Evolutionary conservation across 2,888 invertebrate genomes (phyloP), one percentile per base, ranked within the genome.

Genomic region (Drosophila incognita): DNA sequence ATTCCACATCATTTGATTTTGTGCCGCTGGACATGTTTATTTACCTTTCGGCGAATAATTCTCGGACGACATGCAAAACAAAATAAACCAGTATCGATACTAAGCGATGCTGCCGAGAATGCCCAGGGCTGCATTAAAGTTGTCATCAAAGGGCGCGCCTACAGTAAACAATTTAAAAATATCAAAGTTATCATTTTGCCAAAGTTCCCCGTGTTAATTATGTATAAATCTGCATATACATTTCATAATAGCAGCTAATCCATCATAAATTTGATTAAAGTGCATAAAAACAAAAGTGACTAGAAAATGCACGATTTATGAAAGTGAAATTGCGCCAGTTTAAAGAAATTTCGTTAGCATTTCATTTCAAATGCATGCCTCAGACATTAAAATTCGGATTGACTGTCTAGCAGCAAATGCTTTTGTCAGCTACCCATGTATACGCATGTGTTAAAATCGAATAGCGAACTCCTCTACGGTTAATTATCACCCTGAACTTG

Each of bases 401-500:
- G 58, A 54, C 57, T 27, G 15, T n/a, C 38, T 27, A 38, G 57
- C 36, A 21, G 59, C 49, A 40, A 46, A 57, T 38, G 62, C 54
- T 51, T 61, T 38, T 56, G 70, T 68, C 76, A 69, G 69, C 69
- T 4, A 5, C 21, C 61, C 42, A 57, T 57, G 40, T 38, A 53
- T 75, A 84, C 82, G 82, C 78, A 89, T 87, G 90, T 84, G 81
- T 89, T 77, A 81, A 81, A 80, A 85, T 81, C 82, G 81, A 64
- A 51, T 69, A 69, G 60, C 72, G 46, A 67, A 57, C 56, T 64
- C 48, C 61, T 63, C 42, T 36, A 57, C 56, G 69, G 69, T 69
- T 67, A 87, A 87, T 88, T 88, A 88, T 88, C 88, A 88, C 88
- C 73, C 74, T 81, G 83, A 84, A 76, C 89, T 90, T 88, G 72